Base-by-base conservation (phyloP, 2,113 vertebrate genomes). In the Oryzias melastigma region DNA sequence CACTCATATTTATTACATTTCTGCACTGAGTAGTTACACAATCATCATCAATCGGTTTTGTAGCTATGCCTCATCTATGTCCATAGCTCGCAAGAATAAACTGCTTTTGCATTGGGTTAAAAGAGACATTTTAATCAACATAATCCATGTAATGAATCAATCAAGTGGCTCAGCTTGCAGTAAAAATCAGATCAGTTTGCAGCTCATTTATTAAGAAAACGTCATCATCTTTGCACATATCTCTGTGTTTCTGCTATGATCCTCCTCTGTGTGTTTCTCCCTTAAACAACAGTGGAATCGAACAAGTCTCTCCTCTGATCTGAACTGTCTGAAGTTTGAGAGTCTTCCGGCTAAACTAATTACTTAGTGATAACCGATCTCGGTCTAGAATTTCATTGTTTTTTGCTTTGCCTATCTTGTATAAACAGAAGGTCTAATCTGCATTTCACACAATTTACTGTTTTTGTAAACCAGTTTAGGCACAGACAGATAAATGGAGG, bases 341-440 rank as follows among this genome's bases (percentile, higher is more conserved):
- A 58, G 70, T 77, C 70, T 57, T 65, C 42, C 50, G 55, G 59
- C 15, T 1, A 63, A 80, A 71, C 77, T 50, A 52, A 71, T 83
- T 83, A 80, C 67, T 2, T 41, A 19, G 24, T 58, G 50, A 58
- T 44, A 62, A 70, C 56, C 55, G 17, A 53, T 59, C 44, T 75
- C 15, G 42, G 41, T 19, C 6, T 13, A 14, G 55, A 43, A 49
- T 63, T 62, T 58, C 20, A 55, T 48, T 20, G 17, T 8, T 2
- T 0, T 13, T 5, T 43, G 24, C 24, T 3, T 60, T 67, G 46
- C 49, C 54, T 46, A 27, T 66, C 57, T 24, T 7, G 14, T 35
- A 22, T 58, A 55, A 72, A 51, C 59, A 68, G n/a, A 58, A 68
- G 12, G 41, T 81, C 71, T 64, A 59, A 40, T 77, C 58, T 51